Evolutionary conservation across 2,113 vertebrate genomes (phyloP).

Genomic region (Grus americana): DNA sequence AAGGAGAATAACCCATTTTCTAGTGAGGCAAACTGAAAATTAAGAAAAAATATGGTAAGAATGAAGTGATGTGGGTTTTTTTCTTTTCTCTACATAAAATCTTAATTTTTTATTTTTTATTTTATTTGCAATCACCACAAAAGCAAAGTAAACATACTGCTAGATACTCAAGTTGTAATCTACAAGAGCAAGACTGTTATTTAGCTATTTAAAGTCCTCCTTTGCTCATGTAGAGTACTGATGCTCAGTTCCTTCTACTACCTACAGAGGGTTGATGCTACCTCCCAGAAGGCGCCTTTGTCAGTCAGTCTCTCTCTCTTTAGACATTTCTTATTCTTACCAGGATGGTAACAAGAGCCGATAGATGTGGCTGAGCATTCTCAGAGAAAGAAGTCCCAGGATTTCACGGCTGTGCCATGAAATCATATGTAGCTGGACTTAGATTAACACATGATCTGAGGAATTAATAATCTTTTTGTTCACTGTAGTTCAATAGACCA

Average conservation of each 20-base stretch:
- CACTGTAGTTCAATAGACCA: background rate
- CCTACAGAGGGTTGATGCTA: background rate
- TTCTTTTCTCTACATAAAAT: background rate
- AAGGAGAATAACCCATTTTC: background rate
- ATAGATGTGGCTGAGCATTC: background rate
- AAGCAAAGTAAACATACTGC: background rate
- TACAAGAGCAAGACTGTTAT: background rate
- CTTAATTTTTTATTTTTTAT: background rate
- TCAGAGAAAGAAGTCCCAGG: background rate
- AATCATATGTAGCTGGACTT: background rate
- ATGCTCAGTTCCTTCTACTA: background rate
- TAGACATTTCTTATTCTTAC: background rate
- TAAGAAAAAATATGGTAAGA: background rate
- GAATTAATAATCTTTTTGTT: background rate
- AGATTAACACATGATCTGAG: background rate
- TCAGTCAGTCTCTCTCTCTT: background rate
- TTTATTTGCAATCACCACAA: background rate
- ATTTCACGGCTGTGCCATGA: background rate
- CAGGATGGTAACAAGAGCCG: background rate
- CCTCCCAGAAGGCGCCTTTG: background rate
- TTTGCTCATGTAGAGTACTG: background rate
- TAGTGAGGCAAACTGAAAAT: background rate
- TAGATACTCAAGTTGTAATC: background rate
- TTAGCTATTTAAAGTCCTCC: background rate
- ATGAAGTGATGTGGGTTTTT: rapidly evolving